Evolutionary conservation across 2,113 vertebrate genomes (phyloP).

Genomic region (Mustela lutreola): DNA sequence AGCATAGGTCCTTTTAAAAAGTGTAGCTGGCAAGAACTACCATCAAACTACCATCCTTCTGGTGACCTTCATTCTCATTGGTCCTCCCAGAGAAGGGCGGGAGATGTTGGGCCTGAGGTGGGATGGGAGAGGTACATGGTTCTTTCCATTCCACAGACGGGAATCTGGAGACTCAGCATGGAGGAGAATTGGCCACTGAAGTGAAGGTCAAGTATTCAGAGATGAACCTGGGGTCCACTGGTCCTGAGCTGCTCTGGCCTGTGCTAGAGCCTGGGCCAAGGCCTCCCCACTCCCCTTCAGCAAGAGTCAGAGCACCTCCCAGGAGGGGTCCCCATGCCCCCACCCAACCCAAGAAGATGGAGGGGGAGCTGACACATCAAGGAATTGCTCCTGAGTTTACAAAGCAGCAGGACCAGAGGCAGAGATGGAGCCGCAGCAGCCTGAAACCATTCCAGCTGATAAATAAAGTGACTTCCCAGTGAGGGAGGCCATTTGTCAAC

Average conservation of each 20-base stretch:
- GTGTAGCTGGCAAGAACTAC: neutral
- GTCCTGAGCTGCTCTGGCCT: neutral
- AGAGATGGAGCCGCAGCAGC: neutral
- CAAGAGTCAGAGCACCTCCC: neutral
- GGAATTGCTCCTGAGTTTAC: neutral
- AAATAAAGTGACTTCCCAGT: conserved; percentile 61
- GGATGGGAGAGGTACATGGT: neutral
- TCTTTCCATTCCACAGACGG: neutral
- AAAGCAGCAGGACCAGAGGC: neutral
- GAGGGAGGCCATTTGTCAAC: conserved; percentile 55
- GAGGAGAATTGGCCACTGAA: neutral
- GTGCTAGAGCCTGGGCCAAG: neutral
- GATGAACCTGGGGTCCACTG: neutral
- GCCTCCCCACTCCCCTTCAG: accelerated
- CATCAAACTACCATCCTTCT: neutral
- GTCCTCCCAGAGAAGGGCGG: neutral
- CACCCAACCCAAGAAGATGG: accelerated
- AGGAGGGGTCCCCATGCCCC: neutral
- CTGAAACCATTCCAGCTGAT: conserved; percentile 24
- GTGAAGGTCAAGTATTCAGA: neutral
- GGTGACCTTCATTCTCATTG: neutral
- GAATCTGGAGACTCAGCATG: neutral
- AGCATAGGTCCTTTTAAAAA: neutral
- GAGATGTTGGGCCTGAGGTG: neutral
- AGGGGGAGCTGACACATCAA: neutral